These are phyloP conservation scores for Meloidogyne exigua DNA, from an alignment of 1,140 invertebrate genomes.

Conservation along the genomic window DNA sequence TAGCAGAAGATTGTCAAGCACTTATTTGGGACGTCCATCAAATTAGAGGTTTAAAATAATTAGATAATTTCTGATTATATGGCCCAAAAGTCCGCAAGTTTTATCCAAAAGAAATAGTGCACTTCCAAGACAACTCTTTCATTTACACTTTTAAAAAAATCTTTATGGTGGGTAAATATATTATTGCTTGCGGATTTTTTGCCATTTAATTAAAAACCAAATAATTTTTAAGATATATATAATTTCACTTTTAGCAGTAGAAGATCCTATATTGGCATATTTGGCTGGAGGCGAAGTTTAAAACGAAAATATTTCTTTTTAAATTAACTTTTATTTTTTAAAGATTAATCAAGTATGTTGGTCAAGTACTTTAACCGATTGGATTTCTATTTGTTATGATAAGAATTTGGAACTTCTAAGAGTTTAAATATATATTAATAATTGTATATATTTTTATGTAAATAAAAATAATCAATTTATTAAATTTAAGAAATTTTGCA, in stretches of 20 bases:
- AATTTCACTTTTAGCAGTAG: slow-evolving; percentile 38
- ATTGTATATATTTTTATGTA: neutral
- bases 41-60: slow-evolving; percentile 7
- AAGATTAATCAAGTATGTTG: slow-evolving; percentile 97
- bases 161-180: too few species aligned
- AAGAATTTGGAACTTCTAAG: slow-evolving; percentile 93
- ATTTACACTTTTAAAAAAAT: too few species aligned
- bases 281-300: slow-evolving; percentile 86
- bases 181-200: too few species aligned
- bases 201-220: too few species aligned
- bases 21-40: slow-evolving; percentile 92
- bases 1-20: slow-evolving; percentile 82
- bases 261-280: slow-evolving; percentile 88
- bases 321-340: neutral
- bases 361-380: slow-evolving; percentile 98
- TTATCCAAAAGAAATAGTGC: too few species aligned
- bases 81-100: too few species aligned
- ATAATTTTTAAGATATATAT: too few species aligned
- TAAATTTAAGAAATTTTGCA: too few species aligned
- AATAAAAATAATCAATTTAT: too few species aligned
- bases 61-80: too few species aligned
- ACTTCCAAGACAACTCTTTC: too few species aligned
- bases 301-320: neutral
- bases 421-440: slow-evolving; percentile 68
- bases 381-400: slow-evolving; percentile 99